Percentiles rank a stretch among this genome's conserved stretches.
Conservation (phyloP, 2,888 invertebrate genomes). For the Polia nebulosa region DNA sequence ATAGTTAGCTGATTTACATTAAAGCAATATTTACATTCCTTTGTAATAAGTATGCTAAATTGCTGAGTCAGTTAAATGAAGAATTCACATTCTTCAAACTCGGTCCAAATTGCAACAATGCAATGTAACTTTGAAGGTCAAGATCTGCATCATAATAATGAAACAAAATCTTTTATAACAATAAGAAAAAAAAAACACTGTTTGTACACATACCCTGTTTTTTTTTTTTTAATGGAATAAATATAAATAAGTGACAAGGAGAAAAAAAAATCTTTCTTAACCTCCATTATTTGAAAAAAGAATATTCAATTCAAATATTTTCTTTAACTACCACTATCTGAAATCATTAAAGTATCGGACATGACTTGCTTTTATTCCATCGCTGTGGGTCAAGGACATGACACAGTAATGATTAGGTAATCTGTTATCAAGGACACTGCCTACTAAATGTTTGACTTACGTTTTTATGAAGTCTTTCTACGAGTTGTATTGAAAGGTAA, state of each 20-base stretch:
- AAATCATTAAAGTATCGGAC: conserved; percentile 1
- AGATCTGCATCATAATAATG: conserved; percentile 7
- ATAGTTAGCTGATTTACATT: neutral
- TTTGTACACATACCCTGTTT: neutral
- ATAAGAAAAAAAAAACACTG: neutral
- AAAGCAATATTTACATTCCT: conserved; percentile 6
- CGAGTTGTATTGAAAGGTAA: neutral
- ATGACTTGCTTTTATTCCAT: conserved; percentile 40
- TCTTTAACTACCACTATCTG: neutral
- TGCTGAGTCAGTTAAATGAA: conserved; percentile 6
- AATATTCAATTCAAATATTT: neutral
- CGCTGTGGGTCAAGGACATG: conserved; percentile 44
- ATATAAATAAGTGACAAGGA: neutral
- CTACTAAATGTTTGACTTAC: conserved; percentile 1
- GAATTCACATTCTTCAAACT: neutral
- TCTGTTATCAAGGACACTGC: conserved; percentile 26
- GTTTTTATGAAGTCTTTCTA: neutral
- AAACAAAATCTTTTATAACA: neutral
- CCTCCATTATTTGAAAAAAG: neutral
- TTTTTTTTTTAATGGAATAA: neutral
- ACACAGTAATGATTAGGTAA: conserved; percentile 11
- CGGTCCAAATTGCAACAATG: conserved; percentile 12
- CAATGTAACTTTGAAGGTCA: conserved; percentile 29
- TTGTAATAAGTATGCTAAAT: neutral
- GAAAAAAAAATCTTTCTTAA: neutral